These are phyloP conservation scores for Ptiloglossa arizonensis DNA, from an alignment of 1,140 invertebrate genomes.

Conservation along the genomic window DNA sequence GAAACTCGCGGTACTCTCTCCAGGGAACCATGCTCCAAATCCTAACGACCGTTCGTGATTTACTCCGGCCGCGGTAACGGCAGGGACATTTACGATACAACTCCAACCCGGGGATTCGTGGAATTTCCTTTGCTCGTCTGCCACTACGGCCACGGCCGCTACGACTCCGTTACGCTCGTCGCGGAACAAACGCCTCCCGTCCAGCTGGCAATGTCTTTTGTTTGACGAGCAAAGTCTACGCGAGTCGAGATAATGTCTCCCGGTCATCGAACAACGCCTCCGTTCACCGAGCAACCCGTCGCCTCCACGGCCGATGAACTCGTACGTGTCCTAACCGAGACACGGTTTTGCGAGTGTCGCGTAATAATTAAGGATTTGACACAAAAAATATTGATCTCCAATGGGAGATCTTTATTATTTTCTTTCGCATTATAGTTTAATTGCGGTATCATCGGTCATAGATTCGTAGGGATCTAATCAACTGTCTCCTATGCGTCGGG, in stretches of 20 bases:
- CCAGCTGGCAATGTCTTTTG: neutral
- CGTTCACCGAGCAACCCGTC: too few relatives aligned
- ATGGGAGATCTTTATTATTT: too few relatives aligned
- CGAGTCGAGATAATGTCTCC: neutral
- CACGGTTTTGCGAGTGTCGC: too few relatives aligned
- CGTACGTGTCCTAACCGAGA: too few relatives aligned
- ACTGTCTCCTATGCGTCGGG: too few relatives aligned
- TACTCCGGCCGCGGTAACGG: conserved; percentile 24
- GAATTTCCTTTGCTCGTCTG: conserved; percentile 15
- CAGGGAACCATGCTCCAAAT: conserved; percentile 34
- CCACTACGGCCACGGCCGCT: too few relatives aligned
- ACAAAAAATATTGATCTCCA: too few relatives aligned
- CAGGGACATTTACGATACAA: conserved; percentile 1
- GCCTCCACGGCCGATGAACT: neutral
- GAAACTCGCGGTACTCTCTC: neutral
- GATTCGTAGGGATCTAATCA: too few relatives aligned
- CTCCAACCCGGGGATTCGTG: neutral
- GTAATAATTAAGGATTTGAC: too few relatives aligned
- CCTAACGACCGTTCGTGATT: conserved; percentile 50
- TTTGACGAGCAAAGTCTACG: neutral
- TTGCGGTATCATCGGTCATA: too few relatives aligned
- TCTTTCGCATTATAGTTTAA: too few relatives aligned
- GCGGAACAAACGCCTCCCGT: neutral
- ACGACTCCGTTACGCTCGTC: neutral
- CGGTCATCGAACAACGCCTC: neutral